Evolutionary conservation across 2,797 vertebrate genomes (phyloP).

Genomic region (Coccyzus lansbergi): DNA sequence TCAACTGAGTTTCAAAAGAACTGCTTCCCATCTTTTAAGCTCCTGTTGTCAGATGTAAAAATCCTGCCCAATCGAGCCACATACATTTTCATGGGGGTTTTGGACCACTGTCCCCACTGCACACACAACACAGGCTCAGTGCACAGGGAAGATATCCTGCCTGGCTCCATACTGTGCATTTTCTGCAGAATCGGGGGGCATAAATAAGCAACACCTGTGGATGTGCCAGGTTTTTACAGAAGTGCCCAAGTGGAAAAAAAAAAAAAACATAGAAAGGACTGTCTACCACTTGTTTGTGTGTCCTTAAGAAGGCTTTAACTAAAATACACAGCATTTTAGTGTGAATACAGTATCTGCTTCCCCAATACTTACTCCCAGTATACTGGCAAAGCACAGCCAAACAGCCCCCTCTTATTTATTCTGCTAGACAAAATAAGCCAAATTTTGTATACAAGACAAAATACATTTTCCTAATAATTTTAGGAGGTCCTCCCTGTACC

Average conservation of each 20-base stretch:
- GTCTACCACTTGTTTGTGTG: neutral
- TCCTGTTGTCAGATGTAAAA: neutral
- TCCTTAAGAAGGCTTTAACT: neutral
- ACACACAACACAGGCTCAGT: neutral
- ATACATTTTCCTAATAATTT: neutral
- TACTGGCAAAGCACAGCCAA: neutral
- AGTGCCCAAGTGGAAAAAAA: neutral
- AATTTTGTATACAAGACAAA: neutral
- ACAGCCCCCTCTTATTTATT: neutral
- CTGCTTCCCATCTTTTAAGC: neutral
- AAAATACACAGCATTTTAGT: neutral
- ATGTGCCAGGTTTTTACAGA: neutral
- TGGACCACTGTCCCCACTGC: neutral
- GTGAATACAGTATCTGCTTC: neutral
- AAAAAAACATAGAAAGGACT: neutral
- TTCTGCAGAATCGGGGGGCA: neutral
- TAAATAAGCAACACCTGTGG: too few relatives aligned
- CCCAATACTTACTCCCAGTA: neutral
- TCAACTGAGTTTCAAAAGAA: conserved; percentile 61
- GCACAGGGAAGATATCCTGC: neutral
- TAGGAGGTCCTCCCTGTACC: neutral
- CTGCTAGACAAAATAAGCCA: neutral
- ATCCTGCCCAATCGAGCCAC: neutral
- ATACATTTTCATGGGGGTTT: neutral
- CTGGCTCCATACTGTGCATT: neutral